Conservation (phyloP, 2,888 invertebrate species). For the Iselma pallidipennis region DNA sequence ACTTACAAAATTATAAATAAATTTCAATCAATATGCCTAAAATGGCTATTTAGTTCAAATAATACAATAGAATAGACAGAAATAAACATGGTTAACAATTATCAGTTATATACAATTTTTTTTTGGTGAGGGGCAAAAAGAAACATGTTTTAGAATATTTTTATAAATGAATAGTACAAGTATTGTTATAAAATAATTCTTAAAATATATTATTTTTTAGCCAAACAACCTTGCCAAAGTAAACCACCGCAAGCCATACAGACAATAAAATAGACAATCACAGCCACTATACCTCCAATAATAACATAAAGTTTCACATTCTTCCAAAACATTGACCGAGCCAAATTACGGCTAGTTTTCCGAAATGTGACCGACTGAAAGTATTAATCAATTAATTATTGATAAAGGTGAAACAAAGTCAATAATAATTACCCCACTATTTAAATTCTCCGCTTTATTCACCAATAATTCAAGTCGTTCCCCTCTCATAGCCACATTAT, state of each 20-base stretch:
- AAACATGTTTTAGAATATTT: not conserved
- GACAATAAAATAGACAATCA: slow-evolving; percentile 81
- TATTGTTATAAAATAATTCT: slow-evolving; percentile 2
- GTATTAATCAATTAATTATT: slow-evolving; percentile 14
- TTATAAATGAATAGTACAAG: not conserved
- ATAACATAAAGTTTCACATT: slow-evolving; percentile 88
- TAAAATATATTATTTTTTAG: slow-evolving; percentile 41
- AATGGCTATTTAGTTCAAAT: not conserved
- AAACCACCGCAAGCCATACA: slow-evolving; percentile 87
- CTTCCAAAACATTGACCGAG: slow-evolving; percentile 90
- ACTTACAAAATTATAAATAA: not conserved
- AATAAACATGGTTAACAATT: not conserved
- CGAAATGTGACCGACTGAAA: slow-evolving; percentile 84
- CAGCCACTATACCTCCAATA: slow-evolving; percentile 64
- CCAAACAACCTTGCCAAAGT: slow-evolving; percentile 71
- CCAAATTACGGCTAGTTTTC: slow-evolving; percentile 81
- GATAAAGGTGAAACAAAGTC: slow-evolving; percentile 8
- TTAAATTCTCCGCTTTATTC: slow-evolving; percentile 90
- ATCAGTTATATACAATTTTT: not conserved
- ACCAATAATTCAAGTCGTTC: slow-evolving; percentile 89
- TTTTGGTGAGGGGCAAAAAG: not conserved
- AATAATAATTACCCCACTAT: slow-evolving; percentile 72
- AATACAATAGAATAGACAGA: not conserved
- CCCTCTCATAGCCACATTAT: slow-evolving; percentile 85
- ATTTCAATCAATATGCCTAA: not conserved